These are phyloP conservation scores for Rapana venosa DNA, from an alignment of 2,888 invertebrate species.

Conservation along the genomic window DNA sequence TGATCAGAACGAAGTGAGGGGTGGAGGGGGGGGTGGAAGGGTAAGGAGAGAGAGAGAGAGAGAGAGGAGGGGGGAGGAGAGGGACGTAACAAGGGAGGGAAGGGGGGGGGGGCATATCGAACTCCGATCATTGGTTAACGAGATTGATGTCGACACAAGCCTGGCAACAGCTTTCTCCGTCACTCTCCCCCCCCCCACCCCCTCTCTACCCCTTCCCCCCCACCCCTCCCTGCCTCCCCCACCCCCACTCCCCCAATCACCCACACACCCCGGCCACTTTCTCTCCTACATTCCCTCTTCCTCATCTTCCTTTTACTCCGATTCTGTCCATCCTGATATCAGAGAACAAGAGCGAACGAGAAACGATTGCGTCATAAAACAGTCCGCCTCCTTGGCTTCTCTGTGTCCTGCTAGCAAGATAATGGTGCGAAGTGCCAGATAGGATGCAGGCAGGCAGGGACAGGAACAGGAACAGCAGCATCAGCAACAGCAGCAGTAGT, in stretches of 20 bases:
- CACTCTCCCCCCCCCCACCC: neutral
- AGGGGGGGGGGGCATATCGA: neutral
- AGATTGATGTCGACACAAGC: slow-evolving; percentile 16
- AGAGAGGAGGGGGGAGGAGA: neutral
- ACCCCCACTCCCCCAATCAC: neutral
- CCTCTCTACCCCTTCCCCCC: neutral
- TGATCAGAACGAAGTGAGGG: neutral
- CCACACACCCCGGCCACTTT: neutral
- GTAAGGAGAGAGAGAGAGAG: neutral
- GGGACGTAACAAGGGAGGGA: neutral
- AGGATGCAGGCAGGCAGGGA: neutral
- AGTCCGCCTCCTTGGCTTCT: too few relatives aligned
- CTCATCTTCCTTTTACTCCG: neutral
- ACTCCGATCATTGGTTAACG: neutral
- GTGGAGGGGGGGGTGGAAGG: neutral
- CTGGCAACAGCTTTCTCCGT: neutral
- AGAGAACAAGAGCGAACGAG: neutral
- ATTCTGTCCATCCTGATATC: neutral
- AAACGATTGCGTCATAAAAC: slow-evolving; percentile 10
- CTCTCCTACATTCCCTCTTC: neutral
- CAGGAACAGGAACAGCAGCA: neutral
- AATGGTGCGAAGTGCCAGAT: too few relatives aligned
- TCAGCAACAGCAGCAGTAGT: neutral
- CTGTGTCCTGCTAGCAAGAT: too few relatives aligned
- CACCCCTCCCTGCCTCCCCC: neutral